Evolutionary conservation across 2,888 invertebrate genomes (phyloP).

Genomic region (Drosophila affinis): DNA sequence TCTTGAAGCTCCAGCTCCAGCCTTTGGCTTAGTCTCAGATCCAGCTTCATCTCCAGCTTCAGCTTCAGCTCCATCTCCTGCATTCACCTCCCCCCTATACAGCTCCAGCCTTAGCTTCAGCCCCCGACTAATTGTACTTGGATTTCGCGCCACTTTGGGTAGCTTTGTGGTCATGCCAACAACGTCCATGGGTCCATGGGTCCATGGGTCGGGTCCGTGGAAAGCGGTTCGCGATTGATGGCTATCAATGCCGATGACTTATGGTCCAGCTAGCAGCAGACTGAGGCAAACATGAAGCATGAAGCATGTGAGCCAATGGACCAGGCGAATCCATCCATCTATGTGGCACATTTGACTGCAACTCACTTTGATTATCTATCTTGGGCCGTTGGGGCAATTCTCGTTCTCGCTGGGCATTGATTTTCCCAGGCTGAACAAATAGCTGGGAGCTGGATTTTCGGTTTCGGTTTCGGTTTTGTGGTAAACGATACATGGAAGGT

Average conservation of each 20-base stretch:
- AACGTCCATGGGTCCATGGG: background rate
- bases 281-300: conserved; percentile 30
- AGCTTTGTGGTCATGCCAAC: conserved; percentile 54
- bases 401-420: conserved; percentile 49
- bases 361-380: conserved; percentile 40
- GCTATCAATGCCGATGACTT: conserved; percentile 78
- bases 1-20: background rate
- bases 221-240: conserved; percentile 71
- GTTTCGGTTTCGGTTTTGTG: background rate
- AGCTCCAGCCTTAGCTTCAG: conserved; percentile 19
- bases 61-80: conserved; percentile 12
- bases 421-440: conserved; percentile 72
- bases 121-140: conserved; percentile 74
- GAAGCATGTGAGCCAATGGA: conserved; percentile 23
- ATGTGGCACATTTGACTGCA: conserved; percentile 61
- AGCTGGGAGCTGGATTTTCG: conserved; percentile 54
- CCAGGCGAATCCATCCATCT: conserved; percentile 65
- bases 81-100: background rate
- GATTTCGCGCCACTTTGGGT: conserved; percentile 66
- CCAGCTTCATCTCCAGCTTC: conserved; percentile 16
- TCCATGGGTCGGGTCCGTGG: conserved; percentile 33
- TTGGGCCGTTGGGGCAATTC: conserved; percentile 16
- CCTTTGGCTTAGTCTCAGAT: background rate
- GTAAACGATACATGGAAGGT: background rate
- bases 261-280: conserved; percentile 50